Conservation (phyloP, 1,140 invertebrate genomes). For the Ceratina calcarata region DNA sequence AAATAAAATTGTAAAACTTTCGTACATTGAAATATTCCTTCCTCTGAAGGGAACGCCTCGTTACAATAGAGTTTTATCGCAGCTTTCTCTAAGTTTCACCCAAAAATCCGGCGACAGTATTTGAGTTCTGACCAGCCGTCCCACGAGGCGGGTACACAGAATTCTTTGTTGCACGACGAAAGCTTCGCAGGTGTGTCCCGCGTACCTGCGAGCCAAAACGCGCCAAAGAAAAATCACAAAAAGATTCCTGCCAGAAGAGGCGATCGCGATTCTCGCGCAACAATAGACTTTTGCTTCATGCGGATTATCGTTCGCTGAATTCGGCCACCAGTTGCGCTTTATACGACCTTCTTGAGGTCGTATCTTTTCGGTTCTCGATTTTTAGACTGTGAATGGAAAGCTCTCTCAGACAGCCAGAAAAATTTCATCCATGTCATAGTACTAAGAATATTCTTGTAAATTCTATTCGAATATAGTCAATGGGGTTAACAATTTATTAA, state of each 20-base stretch:
- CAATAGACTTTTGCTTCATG: constrained; percentile 1
- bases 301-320: background rate
- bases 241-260: background rate
- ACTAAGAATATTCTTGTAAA: too few species aligned
- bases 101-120: constrained; percentile 16
- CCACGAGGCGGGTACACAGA: too few species aligned
- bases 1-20: too few species aligned
- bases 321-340: constrained; percentile 2
- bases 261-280: constrained; percentile 1
- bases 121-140: background rate
- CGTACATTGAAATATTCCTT: too few species aligned
- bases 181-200: constrained; percentile 24
- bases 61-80: too few species aligned
- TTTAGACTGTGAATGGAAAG: background rate
- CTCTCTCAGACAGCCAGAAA: background rate
- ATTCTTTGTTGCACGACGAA: constrained; percentile 32
- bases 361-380: background rate
- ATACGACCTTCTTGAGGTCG: background rate
- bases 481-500: too few species aligned
- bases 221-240: constrained; percentile 13
- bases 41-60: too few species aligned
- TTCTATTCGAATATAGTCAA: too few species aligned
- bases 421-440: too few species aligned
- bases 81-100: background rate
- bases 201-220: constrained; percentile 7